Percentiles rank a stretch among this genome's conserved stretches.
These are phyloP conservation scores for Drosophila antonietae DNA, from an alignment of 2,888 invertebrate genomes.

Conservation along the genomic window DNA sequence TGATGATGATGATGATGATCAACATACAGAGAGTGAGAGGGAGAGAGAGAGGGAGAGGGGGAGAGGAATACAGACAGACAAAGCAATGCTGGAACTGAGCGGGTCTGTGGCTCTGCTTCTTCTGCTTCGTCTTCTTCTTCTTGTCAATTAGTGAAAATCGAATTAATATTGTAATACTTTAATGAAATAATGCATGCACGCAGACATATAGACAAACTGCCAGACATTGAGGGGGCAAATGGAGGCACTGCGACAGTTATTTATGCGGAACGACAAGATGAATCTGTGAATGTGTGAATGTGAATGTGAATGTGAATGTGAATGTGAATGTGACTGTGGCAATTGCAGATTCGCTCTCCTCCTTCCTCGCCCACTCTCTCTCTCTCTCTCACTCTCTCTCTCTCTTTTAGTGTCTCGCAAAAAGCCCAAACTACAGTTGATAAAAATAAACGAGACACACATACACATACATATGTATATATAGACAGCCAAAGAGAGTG, in stretches of 20 bases:
- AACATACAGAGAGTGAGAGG: slow-evolving; percentile 1
- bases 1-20: slow-evolving; percentile 28
- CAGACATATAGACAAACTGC: slow-evolving; percentile 44
- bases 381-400: not conserved
- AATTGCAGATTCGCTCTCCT: slow-evolving; percentile 21
- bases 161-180: slow-evolving; percentile 79
- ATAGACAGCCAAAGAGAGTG: not conserved
- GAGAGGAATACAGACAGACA: slow-evolving; percentile 18
- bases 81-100: slow-evolving; percentile 7
- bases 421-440: slow-evolving; percentile 68
- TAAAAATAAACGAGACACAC: slow-evolving; percentile 71
- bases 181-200: slow-evolving; percentile 78
- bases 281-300: slow-evolving; percentile 46
- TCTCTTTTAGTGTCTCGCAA: not conserved
- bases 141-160: slow-evolving; percentile 79
- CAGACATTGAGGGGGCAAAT: slow-evolving; percentile 9
- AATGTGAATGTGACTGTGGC: slow-evolving; percentile 22
- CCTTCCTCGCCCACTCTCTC: not conserved
- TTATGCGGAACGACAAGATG: slow-evolving; percentile 79
- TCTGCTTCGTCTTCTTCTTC: slow-evolving; percentile 36
- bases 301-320: no score
- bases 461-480: slow-evolving; percentile 16
- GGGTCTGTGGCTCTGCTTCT: slow-evolving; percentile 1
- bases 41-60: not conserved
- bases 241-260: slow-evolving; percentile 67